These are phyloP conservation scores for Acipenser transmontanus DNA, from an alignment of 2,797 vertebrate species.

Conservation along the genomic window DNA sequence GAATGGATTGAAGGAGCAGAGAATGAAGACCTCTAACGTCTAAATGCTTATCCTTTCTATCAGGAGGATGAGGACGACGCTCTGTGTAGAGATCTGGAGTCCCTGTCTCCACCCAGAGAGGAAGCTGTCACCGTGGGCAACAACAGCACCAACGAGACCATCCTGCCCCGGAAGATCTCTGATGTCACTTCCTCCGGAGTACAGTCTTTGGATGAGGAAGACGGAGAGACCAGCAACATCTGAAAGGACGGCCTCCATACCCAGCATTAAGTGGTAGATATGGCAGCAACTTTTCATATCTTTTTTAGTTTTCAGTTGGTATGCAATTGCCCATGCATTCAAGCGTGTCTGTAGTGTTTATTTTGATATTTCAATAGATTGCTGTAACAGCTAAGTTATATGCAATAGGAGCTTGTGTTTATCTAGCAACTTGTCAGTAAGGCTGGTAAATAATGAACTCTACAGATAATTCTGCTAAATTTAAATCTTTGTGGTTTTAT, in stretches of 20 bases:
- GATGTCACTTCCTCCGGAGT: constrained; percentile 82
- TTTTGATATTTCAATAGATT: too few relatives aligned
- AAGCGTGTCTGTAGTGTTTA: too few relatives aligned
- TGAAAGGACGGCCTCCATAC: constrained; percentile 29
- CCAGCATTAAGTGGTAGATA: too few relatives aligned
- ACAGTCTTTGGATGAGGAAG: constrained; percentile 83
- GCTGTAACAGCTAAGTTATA: too few relatives aligned
- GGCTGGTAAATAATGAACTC: too few relatives aligned
- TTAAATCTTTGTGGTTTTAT: too few relatives aligned
- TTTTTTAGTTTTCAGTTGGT: too few relatives aligned
- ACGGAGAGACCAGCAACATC: constrained; percentile 74
- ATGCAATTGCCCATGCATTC: too few relatives aligned
- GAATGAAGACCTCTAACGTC: background rate
- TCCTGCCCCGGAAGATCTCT: constrained; percentile 75
- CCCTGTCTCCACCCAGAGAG: constrained; percentile 80
- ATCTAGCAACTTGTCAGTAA: too few relatives aligned
- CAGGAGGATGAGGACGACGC: constrained; percentile 79
- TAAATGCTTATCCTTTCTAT: background rate
- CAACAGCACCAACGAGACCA: constrained; percentile 68
- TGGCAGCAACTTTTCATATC: too few relatives aligned
- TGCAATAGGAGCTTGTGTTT: too few relatives aligned
- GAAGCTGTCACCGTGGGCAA: constrained; percentile 65
- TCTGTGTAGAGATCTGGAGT: constrained; percentile 83
- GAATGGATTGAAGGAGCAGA: background rate
- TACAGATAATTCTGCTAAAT: too few relatives aligned